Conservation (phyloP, 2,888 invertebrate species). For the Ramazzottius varieornatus region DNA sequence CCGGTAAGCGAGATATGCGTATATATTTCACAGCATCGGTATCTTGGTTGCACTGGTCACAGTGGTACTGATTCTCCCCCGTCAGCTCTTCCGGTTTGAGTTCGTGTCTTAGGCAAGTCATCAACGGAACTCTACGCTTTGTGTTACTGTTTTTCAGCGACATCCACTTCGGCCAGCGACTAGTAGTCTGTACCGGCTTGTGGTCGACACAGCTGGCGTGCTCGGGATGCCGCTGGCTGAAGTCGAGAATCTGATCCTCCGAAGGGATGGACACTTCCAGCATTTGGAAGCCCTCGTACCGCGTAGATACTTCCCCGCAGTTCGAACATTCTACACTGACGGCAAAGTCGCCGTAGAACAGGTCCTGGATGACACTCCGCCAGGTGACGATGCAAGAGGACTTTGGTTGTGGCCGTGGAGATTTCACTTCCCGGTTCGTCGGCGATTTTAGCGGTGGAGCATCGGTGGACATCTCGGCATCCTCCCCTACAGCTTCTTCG, state of each 20-base stretch:
- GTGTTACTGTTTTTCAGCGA: not conserved
- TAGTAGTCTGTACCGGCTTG: not conserved
- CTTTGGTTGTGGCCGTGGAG: too few relatives aligned
- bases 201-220: not conserved
- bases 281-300: not conserved
- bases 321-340: not conserved
- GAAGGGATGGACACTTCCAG: not conserved
- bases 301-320: not conserved
- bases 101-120: not conserved
- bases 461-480: too few relatives aligned
- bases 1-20: not conserved
- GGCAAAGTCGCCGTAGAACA: not conserved
- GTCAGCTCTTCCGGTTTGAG: not conserved
- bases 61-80: slow-evolving; percentile 2
- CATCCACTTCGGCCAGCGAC: slow-evolving; percentile 3
- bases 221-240: too few relatives aligned
- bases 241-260: not conserved
- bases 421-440: too few relatives aligned
- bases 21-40: not conserved
- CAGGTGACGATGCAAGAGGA: not conserved
- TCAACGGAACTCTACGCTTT: not conserved
- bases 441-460: too few relatives aligned
- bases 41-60: not conserved
- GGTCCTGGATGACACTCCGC: not conserved
- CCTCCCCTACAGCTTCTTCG: too few relatives aligned